Conservation (phyloP, 2,888 invertebrate species). For the Mylabris sibirica region DNA sequence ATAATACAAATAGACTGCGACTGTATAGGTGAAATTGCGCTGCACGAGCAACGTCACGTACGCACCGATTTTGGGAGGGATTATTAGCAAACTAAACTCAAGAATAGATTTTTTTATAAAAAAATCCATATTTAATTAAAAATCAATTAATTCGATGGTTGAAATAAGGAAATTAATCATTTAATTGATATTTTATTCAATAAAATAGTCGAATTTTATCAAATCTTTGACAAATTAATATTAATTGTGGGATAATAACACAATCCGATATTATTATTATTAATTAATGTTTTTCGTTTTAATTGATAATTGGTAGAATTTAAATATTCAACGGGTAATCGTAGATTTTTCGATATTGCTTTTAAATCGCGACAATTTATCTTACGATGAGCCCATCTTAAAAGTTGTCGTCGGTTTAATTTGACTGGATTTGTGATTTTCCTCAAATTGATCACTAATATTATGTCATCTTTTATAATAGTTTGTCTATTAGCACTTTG, state of each 20-base stretch:
- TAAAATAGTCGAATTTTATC: background rate
- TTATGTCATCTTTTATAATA: background rate
- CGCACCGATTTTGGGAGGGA: background rate
- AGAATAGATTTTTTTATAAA: background rate
- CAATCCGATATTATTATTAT: background rate
- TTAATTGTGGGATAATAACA: background rate
- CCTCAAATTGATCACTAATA: background rate
- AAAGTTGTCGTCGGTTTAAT: background rate
- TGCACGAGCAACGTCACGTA: conserved; percentile 6
- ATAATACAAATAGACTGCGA: background rate
- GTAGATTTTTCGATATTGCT: background rate
- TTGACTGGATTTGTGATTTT: background rate
- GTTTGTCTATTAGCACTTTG: background rate
- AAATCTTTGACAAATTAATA: background rate
- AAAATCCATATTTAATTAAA: too few species aligned
- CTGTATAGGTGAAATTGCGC: background rate
- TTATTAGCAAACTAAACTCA: background rate
- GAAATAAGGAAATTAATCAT: background rate
- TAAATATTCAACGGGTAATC: background rate
- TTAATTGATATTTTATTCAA: background rate
- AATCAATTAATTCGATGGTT: background rate
- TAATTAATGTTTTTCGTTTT: background rate
- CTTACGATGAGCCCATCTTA: background rate
- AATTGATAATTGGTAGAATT: background rate
- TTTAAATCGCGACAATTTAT: background rate